These are phyloP conservation scores for Zeugodacus cucurbitae DNA, from an alignment of 1,140 invertebrate genomes.

Conservation along the genomic window DNA sequence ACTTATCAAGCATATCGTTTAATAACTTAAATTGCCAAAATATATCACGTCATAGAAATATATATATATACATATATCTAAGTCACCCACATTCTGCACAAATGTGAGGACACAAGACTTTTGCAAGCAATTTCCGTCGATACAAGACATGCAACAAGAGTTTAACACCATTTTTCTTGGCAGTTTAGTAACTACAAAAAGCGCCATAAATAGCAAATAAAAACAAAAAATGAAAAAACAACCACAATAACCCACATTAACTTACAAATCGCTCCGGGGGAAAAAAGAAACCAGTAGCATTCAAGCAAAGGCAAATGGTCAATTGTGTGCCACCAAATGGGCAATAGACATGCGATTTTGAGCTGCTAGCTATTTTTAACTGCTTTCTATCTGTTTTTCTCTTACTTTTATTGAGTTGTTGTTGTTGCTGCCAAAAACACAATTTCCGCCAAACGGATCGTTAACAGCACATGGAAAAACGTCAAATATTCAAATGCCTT, in stretches of 20 bases:
- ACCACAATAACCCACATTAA: not conserved
- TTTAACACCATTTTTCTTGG: not conserved
- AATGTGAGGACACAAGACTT: not conserved
- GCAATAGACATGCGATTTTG: slow-evolving; percentile 10
- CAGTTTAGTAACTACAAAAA: not conserved
- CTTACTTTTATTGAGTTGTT: not conserved
- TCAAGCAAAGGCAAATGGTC: not conserved
- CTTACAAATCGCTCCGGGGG: not conserved
- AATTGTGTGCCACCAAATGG: not conserved
- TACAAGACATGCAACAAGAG: not conserved
- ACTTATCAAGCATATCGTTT: not conserved
- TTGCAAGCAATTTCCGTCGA: not conserved
- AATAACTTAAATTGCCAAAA: not conserved
- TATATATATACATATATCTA: not conserved
- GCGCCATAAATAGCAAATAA: not conserved
- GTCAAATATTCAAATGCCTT: not conserved
- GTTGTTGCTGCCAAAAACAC: not conserved
- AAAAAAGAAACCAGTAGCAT: not conserved
- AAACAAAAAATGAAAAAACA: not conserved
- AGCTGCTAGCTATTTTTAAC: not conserved
- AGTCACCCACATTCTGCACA: not conserved
- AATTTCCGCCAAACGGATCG: not conserved
- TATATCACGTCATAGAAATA: not conserved
- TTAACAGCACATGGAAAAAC: not conserved
- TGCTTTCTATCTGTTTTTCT: not conserved